Base-by-base conservation (phyloP, 2,797 vertebrate genomes). In the Ispidina picta region DNA sequence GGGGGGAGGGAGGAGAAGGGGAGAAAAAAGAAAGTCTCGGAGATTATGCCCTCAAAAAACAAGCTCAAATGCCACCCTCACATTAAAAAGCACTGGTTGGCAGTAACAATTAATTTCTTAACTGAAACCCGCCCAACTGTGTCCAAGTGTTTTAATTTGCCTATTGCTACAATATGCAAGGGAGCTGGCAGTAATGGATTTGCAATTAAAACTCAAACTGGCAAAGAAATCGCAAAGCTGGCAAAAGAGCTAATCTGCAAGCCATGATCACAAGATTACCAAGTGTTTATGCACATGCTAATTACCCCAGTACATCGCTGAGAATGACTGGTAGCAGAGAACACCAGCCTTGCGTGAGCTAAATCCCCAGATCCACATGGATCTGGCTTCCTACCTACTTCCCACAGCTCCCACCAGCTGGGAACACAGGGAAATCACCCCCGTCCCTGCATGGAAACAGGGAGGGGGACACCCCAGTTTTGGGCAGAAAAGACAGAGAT, bases 141-240 rank as follows among this genome's bases (percentile, higher is more conserved):
- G 92, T 96, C 92, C 95, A 94, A 95, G 92, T 90, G 93, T 89
- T 96, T 96, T 96, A 94, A 96, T 96, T 94, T 97, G 93, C 93
- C 93, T 94, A 92, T 94, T 96, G 92, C 95, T 95, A 95, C 87
- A 95, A 82, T 92, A 96, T 92, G 92, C 95, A 96, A 96, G 93
- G 86, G 93, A 96, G 89, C 92, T 96, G 93, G 96, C 95, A 97
- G 92, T 94, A 94, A 95, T 92, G 86, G 90, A 94, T 95, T 95
- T 96, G 93, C 94, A 96, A 96, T 96, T 97, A 97, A 96, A 97
- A 96, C 84, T 81, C 88, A 96, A 96, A 95, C 92, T 96, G 96
- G 96, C 94, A 96, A 87, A 95, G 94, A 87, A 92, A 95, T 93
- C 93, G 95, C 95, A 94, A 96, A 96, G 92, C 92, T 96, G 96